phyloP scores from a whole-genome alignment of 2,797 vertebrate genomes.

The Amphiprion clarkii region DNA sequence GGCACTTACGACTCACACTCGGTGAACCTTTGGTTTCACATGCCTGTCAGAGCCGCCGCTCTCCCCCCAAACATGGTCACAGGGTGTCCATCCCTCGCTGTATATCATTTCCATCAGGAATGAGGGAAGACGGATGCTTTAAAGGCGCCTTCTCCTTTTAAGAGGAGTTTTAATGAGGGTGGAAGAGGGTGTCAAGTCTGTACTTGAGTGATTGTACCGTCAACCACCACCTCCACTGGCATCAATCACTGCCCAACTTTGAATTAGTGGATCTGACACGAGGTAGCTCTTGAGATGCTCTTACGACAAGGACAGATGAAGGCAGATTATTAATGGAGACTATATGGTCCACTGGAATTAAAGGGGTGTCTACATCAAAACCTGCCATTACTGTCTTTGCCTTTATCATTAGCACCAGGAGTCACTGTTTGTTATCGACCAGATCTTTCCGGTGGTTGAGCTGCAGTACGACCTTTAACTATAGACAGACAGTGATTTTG shows the following conservation, averaged over 20 bases:
- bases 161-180: conserved; percentile 77
- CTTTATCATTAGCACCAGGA: conserved; percentile 31
- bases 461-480: conserved; percentile 65
- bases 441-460: conserved; percentile 79
- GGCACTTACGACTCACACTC: conserved; percentile 27
- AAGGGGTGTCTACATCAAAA: conserved; percentile 53
- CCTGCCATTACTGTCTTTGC: conserved; percentile 34
- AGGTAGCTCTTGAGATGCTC: conserved; percentile 67
- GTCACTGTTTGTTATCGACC: conserved; percentile 12
- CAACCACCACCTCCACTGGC: conserved; percentile 64
- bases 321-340: conserved; percentile 75
- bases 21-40: conserved; percentile 26
- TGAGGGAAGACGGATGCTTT: conserved; percentile 37
- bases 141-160: conserved; percentile 58
- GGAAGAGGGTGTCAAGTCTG: conserved; percentile 63
- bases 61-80: conserved; percentile 32
- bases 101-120: conserved; percentile 55
- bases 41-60: conserved; percentile 25
- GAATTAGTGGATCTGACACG: conserved; percentile 77
- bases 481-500: conserved; percentile 71
- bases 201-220: conserved; percentile 80
- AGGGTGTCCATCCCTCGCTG: conserved; percentile 38
- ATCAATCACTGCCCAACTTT: conserved; percentile 82
- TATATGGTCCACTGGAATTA: conserved; percentile 55
- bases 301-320: conserved; percentile 75